Evolutionary conservation across 2,797 vertebrate species (phyloP).

Genomic region (Bufotes viridis): DNA sequence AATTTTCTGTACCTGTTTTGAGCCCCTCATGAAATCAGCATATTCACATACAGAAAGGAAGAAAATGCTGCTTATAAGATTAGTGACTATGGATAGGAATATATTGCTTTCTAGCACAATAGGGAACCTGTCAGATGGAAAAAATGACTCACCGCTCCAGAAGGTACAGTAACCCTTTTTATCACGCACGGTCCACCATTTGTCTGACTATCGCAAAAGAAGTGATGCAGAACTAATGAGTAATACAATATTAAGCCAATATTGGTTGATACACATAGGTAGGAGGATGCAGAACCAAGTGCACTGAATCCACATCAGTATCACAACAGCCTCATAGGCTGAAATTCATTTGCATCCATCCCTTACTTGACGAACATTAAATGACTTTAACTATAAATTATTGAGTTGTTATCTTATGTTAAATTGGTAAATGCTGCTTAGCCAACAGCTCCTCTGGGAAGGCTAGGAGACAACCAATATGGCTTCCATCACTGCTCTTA

Average conservation of each 20-base stretch:
- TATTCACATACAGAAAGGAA: neutral
- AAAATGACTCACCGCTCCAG: neutral
- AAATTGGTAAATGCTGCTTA: no score
- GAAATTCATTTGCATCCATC: no score
- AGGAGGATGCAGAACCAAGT: neutral
- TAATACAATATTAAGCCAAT: neutral
- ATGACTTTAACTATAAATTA: no score
- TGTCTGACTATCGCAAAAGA: neutral
- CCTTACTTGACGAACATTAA: no score
- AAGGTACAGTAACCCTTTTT: neutral
- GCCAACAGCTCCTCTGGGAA: no score
- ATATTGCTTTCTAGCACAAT: neutral
- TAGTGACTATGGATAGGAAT: neutral
- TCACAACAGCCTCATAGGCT: no score
- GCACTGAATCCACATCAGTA: no score
- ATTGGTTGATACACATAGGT: neutral
- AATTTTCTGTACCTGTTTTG: neutral
- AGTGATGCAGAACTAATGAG: neutral
- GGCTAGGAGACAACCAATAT: neutral
- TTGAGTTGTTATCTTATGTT: no score
- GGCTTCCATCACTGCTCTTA: neutral
- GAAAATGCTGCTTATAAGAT: neutral
- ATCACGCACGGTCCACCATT: neutral
- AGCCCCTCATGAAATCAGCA: neutral
- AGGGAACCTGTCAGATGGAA: constrained; percentile 14